Base-by-base conservation (phyloP, 1,140 invertebrate species). In the Augochlora pura region DNA sequence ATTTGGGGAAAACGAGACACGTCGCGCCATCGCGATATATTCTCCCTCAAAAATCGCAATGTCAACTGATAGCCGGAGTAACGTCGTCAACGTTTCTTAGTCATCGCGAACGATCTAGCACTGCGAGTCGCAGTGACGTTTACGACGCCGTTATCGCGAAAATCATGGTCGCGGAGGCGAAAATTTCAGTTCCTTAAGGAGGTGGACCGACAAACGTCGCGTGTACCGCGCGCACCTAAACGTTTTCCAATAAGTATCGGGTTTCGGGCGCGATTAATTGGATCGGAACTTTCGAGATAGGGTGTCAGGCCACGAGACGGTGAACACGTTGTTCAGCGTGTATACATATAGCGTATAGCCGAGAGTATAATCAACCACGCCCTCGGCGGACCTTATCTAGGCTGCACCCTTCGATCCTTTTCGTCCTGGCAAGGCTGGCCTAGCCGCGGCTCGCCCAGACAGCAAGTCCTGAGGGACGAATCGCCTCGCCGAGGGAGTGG, bases 281-380 rank as follows among this genome's bases (percentile, higher is more conserved):
- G 62, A 71, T 81, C 64, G 81, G 82, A 83, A 72, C 75, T 84
- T 82, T 80, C 25, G 70, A 66, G 72, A 77, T 76, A 64, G 57
- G 70, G 65, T 77, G 77, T 59, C 59, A 71, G 42, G 63, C 62
- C 63, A 25, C 49, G 70, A 46, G 77, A 77, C 83, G 63, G 77
- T 70, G 73, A 80, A 60, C 72, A 42, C 62, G 49, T 80, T 59
- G 69, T 84, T 60, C 42, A 12, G n/a, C 21, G 38, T 62, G 63
- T 32, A 32, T 32, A n/a, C n/a, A n/a, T n/a, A 32, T 32, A 32
- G 12, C 23, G 63, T 80, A 70, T 60, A 66, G 54, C 69, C 4
- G 46, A n/a, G 54, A 32, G 42, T 77, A 73, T 87, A 86, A 84
- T 87, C 86, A 77, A 86, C 86, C 86, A 82, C 87, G 83, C 87